phyloP scores from a whole-genome alignment of 2,797 vertebrate genomes.

The Platyrinchus mystaceus region DNA sequence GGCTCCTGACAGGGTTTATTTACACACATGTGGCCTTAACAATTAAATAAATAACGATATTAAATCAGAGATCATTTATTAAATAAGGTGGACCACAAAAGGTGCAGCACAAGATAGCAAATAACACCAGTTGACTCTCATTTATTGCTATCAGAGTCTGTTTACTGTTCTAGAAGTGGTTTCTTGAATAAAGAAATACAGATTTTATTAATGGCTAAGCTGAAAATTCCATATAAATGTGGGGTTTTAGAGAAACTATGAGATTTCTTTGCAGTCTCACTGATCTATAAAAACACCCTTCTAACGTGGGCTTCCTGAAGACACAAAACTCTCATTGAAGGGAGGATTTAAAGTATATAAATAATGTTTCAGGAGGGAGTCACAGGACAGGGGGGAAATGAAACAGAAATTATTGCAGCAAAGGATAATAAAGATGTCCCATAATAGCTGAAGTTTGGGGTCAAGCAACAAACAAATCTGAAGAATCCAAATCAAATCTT shows the following conservation, averaged over 20 bases:
- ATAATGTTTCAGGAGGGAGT: not conserved
- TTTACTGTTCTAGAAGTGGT: not conserved
- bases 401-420: not conserved
- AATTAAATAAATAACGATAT: not conserved
- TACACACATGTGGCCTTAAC: not conserved
- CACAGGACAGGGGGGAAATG: not conserved
- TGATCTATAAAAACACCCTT: not conserved
- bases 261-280: not conserved
- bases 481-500: not conserved
- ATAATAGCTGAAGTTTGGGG: not conserved
- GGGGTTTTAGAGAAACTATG: not conserved
- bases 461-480: not conserved
- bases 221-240: not conserved
- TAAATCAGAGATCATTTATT: not conserved
- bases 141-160: not conserved
- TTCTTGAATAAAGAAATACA: not conserved
- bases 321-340: not conserved
- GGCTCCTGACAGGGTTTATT: not conserved
- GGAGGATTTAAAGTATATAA: not conserved
- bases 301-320: fast-evolving
- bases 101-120: not conserved
- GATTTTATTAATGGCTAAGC: not conserved
- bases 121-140: not conserved
- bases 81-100: not conserved
- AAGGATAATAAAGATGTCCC: not conserved